A percentile compares a stretch with the other conserved stretches of the same genome.
Evolutionary conservation across 1,140 invertebrate species (phyloP).

Genomic region (Phenacoccus solenopsis): DNA sequence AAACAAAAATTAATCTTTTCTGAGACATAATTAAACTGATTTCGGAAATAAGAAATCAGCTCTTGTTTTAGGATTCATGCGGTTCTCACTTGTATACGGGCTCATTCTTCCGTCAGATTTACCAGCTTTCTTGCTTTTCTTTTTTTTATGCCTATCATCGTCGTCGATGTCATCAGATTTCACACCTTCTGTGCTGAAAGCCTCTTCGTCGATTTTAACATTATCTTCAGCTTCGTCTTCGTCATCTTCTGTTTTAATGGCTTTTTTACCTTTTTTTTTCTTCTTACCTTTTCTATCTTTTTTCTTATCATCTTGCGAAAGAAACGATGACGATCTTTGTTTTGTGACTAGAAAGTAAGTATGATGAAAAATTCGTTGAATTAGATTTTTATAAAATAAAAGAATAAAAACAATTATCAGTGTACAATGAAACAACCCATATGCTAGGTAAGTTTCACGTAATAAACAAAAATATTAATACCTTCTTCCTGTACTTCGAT

Average conservation of each 20-base stretch:
- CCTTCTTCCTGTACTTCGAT: slow-evolving; percentile 11
- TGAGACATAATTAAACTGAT: neutral
- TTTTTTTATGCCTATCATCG: neutral
- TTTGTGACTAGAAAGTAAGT: neutral
- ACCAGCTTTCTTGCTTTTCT: neutral
- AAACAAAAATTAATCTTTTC: neutral
- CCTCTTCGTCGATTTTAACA: neutral
- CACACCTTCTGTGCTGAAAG: neutral
- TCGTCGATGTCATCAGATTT: neutral
- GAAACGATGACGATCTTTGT: neutral
- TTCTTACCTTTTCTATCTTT: slow-evolving; percentile 1
- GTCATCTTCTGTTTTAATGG: neutral
- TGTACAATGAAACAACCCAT: too few relatives aligned
- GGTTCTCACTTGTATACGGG: neutral
- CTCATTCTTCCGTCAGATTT: neutral
- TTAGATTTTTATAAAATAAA: too few relatives aligned
- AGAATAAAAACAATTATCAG: too few relatives aligned
- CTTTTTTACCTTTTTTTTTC: slow-evolving; percentile 8
- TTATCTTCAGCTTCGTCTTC: neutral
- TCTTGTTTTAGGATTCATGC: too few relatives aligned
- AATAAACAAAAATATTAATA: neutral
- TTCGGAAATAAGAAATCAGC: neutral
- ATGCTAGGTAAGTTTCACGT: too few relatives aligned
- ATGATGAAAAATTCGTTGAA: too few relatives aligned
- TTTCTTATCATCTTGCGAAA: slow-evolving; percentile 4